Percentiles rank a stretch among this genome's conserved stretches.
Evolutionary conservation across 2,797 vertebrate species (phyloP).

Genomic region (Macropodus opercularis): DNA sequence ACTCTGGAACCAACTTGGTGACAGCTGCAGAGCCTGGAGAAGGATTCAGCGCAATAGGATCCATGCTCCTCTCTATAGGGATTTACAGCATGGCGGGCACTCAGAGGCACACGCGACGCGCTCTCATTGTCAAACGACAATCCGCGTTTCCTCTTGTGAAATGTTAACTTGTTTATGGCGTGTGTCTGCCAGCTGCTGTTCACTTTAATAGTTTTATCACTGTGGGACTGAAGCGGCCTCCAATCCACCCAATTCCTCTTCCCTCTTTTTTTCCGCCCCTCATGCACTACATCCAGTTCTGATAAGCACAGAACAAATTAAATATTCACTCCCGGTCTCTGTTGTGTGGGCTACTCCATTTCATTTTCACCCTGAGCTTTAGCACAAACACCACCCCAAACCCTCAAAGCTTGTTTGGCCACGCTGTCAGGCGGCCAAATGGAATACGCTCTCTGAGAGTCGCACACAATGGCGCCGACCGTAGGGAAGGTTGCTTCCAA

Average conservation of each 20-base stretch:
- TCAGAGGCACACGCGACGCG: constrained; percentile 37
- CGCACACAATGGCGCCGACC: constrained; percentile 50
- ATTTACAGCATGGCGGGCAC: constrained; percentile 36
- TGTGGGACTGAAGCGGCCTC: constrained; percentile 58
- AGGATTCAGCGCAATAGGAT: constrained; percentile 41
- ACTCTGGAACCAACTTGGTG: constrained; percentile 55
- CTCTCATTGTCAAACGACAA: constrained; percentile 61
- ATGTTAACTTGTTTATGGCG: constrained; percentile 67
- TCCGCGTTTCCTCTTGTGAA: constrained; percentile 68
- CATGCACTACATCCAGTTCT: constrained; percentile 50
- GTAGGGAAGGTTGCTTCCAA: constrained; percentile 41
- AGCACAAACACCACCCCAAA: constrained; percentile 57
- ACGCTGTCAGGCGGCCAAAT: constrained; percentile 52
- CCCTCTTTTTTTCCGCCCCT: constrained; percentile 33
- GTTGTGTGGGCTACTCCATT: constrained; percentile 64
- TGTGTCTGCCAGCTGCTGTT: constrained; percentile 78
- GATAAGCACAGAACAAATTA: constrained; percentile 71
- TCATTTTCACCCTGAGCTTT: constrained; percentile 63
- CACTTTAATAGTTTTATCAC: constrained; percentile 79
- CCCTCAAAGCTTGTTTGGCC: constrained; percentile 56
- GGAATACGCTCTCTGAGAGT: constrained; percentile 53
- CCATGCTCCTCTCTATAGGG: constrained; percentile 28
- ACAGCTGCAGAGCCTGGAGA: constrained; percentile 56
- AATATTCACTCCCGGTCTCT: constrained; percentile 67
- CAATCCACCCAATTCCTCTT: constrained; percentile 49